These are phyloP conservation scores for Helostoma temminkii DNA, from an alignment of 2,797 vertebrate genomes.

Conservation along the genomic window DNA sequence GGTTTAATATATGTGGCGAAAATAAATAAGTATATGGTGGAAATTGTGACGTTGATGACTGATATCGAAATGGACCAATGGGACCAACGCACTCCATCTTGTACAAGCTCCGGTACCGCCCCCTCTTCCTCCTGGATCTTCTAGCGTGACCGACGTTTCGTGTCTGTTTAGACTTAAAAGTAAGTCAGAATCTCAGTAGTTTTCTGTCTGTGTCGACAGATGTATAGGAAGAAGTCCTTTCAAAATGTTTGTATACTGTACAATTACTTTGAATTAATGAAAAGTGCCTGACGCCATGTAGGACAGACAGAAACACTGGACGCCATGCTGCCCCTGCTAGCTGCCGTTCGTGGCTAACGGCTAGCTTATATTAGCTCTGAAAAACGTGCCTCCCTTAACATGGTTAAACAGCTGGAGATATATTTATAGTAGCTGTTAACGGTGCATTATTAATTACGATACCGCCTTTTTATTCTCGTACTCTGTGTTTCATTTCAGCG, in stretches of 20 bases:
- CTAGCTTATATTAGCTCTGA: not conserved
- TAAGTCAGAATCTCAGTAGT: slow-evolving; percentile 67
- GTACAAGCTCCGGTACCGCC: slow-evolving; percentile 13
- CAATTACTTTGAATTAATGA: rapidly evolving
- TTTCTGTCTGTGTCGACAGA: rapidly evolving
- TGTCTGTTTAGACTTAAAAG: slow-evolving; percentile 91
- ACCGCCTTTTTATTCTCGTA: rapidly evolving
- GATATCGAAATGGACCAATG: slow-evolving; percentile 64
- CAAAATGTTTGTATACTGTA: rapidly evolving
- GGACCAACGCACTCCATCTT: slow-evolving; percentile 11
- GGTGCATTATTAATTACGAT: not conserved
- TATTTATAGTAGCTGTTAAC: too few species aligned
- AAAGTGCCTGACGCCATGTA: not conserved
- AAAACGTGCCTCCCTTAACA: rapidly evolving
- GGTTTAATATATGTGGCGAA: too few species aligned
- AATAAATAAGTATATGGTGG: not conserved
- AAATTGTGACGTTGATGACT: not conserved
- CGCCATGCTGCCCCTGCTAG: slow-evolving; percentile 49
- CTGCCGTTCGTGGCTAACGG: too few species aligned
- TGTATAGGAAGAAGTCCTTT: rapidly evolving
- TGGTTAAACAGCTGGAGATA: rapidly evolving
- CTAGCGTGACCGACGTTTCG: slow-evolving; percentile 89
- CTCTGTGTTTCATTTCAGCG: not conserved
- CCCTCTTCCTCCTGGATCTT: slow-evolving; percentile 71
- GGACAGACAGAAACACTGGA: not conserved